Percentiles rank a stretch among this genome's conserved stretches.
Conservation (phyloP, 35 echinoderm and acorn worm species). For the Apostichopus japonicus region DNA sequence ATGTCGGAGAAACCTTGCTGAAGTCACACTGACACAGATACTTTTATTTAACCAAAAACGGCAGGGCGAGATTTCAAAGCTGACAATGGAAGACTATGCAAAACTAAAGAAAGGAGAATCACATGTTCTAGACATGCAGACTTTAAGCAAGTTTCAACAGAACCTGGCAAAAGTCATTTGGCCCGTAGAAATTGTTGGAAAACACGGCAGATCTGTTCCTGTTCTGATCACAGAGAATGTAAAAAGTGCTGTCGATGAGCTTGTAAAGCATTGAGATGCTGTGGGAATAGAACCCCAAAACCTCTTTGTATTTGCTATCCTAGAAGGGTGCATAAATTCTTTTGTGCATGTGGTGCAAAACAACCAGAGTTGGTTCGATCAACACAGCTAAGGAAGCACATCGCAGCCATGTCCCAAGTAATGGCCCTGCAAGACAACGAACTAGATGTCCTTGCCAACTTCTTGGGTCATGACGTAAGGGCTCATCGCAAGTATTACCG, state of each 20-base stretch:
- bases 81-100: constrained; percentile 59
- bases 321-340: constrained; percentile 28
- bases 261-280: constrained; percentile 51
- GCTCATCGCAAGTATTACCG: constrained; percentile 57
- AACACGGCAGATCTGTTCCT: constrained; percentile 63
- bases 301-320: constrained; percentile 59
- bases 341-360: constrained; percentile 52
- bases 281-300: constrained; percentile 53
- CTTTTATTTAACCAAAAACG: constrained; percentile 61
- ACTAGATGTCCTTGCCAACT: constrained; percentile 62
- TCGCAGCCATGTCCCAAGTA: constrained; percentile 11
- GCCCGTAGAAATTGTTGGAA: constrained; percentile 62
- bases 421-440: constrained; percentile 25
- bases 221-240: constrained; percentile 60
- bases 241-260: constrained; percentile 45
- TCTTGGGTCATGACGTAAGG: constrained; percentile 65
- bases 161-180: constrained; percentile 43
- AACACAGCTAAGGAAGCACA: constrained; percentile 61
- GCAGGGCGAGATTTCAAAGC: constrained; percentile 56
- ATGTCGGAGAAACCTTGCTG: constrained; percentile 24
- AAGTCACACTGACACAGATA: constrained; percentile 37
- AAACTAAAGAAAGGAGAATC: constrained; percentile 56
- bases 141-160: constrained; percentile 61
- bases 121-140: constrained; percentile 43
- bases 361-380: constrained; percentile 52